Evolutionary conservation across 2,888 invertebrate species (phyloP), one percentile per base, ranked within the genome.

Genomic region (Lampropteryx suffumata): DNA sequence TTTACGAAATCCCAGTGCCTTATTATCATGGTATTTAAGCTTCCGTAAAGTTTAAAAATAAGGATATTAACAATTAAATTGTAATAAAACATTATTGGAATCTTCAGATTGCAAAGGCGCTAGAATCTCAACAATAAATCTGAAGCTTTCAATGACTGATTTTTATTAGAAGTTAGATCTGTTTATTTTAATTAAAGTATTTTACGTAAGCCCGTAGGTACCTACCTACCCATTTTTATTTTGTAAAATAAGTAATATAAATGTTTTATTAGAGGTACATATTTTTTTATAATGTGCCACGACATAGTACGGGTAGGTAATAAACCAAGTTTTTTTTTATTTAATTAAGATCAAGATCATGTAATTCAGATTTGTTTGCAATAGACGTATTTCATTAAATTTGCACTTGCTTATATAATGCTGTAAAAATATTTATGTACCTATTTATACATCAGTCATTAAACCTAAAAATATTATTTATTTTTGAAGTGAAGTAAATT

Each of bases 141-240:
- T 87, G 85, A 89, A 89, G 84, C 65, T 83, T 85, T 83, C 89
- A 88, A 89, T 90, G 88, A 89, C 86, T 86, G 86, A 86, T 69
- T 73, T 69, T 75, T 63, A 3, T 65, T 66, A 57, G 62, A 55
- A 60, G 11, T 71, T 69, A 82, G 85, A 85, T 87, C 86, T 87
- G 87, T 76, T 70, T 67, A 71, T 65, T 70, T 65, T 59, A 55
- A 57, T 53, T 39, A 39, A 45, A 50, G 41, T 50, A 39, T 29
- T 45, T 62, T 63, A 66, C 63, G 62, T 64, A 69, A 69, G 44
- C 69, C 78, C 79, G 78, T 4, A 4, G 3, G 17, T 17, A 17
- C n/a, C n/a, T n/a, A n/a, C n/a, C n/a, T n/a, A n/a, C n/a, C n/a
- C n/a, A n/a, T n/a, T n/a, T n/a, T n/a, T n/a, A n/a, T n/a, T n/a